phyloP scores from a whole-genome alignment of 1,140 invertebrate species.

The Zaprionus camerounensis region DNA sequence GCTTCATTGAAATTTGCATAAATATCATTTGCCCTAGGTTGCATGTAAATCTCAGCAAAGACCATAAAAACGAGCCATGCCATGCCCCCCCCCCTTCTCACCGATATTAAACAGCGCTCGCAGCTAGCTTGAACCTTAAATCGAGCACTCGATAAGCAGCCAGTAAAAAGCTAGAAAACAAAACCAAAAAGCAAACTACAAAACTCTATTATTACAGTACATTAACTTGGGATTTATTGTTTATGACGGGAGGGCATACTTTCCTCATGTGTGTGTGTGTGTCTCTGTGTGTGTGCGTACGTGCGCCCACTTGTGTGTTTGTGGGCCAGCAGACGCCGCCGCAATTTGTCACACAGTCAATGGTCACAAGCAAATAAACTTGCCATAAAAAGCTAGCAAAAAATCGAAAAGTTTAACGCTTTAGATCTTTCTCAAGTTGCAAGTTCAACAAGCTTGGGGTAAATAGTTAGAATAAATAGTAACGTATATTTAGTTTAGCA shows the following conservation, averaged over 20 bases:
- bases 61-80: conserved; percentile 19
- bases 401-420: conserved; percentile 3
- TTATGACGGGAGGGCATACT: conserved; percentile 49
- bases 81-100: not conserved
- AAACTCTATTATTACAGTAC: conserved; percentile 78
- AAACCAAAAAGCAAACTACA: conserved; percentile 43
- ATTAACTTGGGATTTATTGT: conserved; percentile 80
- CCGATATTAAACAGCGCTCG: conserved; percentile 23
- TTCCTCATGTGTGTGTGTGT: not conserved
- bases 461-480: not conserved
- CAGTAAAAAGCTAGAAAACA: conserved; percentile 10
- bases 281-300: not conserved
- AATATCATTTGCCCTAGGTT: conserved; percentile 71
- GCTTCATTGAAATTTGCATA: conserved; percentile 75
- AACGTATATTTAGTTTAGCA: not conserved
- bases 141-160: conserved; percentile 42
- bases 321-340: not conserved
- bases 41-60: conserved; percentile 56
- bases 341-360: conserved; percentile 46
- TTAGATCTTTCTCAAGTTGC: conserved; percentile 18
- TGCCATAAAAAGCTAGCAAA: conserved; percentile 24
- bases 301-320: not conserved
- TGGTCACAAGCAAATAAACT: conserved; percentile 40
- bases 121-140: conserved; percentile 13
- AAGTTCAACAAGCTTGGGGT: conserved; percentile 16